Evolutionary conservation across 2,888 invertebrate species (phyloP), one percentile per base, ranked within the genome.

Genomic region (Drosophila mimetica): DNA sequence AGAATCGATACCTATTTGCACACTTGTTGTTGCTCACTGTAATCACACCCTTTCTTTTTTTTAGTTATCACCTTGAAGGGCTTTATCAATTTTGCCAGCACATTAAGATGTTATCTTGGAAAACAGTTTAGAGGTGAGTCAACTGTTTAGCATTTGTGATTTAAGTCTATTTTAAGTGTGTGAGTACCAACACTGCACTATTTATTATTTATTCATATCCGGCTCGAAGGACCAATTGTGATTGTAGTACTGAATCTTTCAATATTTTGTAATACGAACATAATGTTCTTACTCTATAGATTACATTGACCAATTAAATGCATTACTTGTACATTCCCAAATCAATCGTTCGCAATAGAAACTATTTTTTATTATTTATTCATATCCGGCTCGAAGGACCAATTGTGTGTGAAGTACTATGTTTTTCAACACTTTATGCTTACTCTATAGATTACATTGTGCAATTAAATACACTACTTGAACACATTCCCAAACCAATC

Each of bases 1-100:
- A 75, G 64, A 59, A 65, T 61, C 34, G 47, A 71, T 65, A 63
- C 59, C 37, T 61, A 55, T 73, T 66, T 73, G 60, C 57, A 60
- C 52, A 65, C 52, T 72, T 65, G 50, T 47, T 64, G 30, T 30
- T 39, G 46, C 59, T 3, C 32, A 34, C 58, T 71, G 51, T 57
- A 55, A 54, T 60, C 66, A 36, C 61, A 41, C 58, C 16, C 14
- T 39, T 18, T 7, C 5, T 30, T 63, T 16, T 22, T 60, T 60
- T 18, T 11, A 61, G 46, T 20, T 61, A 61, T 61, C 60, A 61
- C 60, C 63, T 61, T 61, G 60, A 46, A 11, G 60, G 44, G 37
- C n/a, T 46, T 61, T 61, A 61, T 61, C 60, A 61, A 44, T 20
- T 54, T 54, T 4, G 57, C 28, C 34, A 37, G 55, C 18, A 20